Conservation (phyloP, 2,888 invertebrate species). For the Teleogryllus oceanicus region DNA sequence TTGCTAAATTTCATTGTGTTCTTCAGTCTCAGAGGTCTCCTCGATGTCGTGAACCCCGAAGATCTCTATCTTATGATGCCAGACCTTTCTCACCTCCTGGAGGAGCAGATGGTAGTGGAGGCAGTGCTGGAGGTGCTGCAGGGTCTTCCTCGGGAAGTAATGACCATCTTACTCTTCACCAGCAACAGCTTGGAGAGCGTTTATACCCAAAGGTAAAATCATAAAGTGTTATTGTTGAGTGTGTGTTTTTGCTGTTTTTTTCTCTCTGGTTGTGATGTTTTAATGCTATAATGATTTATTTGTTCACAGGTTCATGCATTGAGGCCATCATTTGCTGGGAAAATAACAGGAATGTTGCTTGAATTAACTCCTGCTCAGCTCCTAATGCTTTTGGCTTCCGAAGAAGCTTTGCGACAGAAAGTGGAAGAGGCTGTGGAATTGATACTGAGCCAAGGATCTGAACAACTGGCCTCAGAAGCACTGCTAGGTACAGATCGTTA, state of each 20-base stretch:
- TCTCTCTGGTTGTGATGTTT: conserved; percentile 26
- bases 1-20: neutral
- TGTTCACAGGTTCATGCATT: conserved; percentile 65
- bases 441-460: conserved; percentile 64
- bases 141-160: conserved; percentile 50
- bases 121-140: conserved; percentile 39
- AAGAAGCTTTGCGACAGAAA: conserved; percentile 84
- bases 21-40: conserved; percentile 43
- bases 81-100: conserved; percentile 68
- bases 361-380: conserved; percentile 90
- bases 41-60: conserved; percentile 58
- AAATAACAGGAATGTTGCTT: conserved; percentile 92
- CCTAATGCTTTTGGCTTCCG: conserved; percentile 83
- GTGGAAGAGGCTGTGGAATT: conserved; percentile 93
- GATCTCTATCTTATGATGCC: conserved; percentile 77
- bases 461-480: conserved; percentile 62
- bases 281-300: conserved; percentile 46
- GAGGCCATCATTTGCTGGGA: conserved; percentile 77
- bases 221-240: conserved; percentile 48
- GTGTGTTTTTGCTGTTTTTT: neutral
- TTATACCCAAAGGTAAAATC: conserved; percentile 69
- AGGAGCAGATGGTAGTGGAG: conserved; percentile 39
- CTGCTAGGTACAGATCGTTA: conserved; percentile 55
- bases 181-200: conserved; percentile 89
- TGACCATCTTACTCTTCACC: conserved; percentile 79